Evolutionary conservation across 92 coral and sea anemone genomes (phyloP).

Genomic region (Porites evermanni): DNA sequence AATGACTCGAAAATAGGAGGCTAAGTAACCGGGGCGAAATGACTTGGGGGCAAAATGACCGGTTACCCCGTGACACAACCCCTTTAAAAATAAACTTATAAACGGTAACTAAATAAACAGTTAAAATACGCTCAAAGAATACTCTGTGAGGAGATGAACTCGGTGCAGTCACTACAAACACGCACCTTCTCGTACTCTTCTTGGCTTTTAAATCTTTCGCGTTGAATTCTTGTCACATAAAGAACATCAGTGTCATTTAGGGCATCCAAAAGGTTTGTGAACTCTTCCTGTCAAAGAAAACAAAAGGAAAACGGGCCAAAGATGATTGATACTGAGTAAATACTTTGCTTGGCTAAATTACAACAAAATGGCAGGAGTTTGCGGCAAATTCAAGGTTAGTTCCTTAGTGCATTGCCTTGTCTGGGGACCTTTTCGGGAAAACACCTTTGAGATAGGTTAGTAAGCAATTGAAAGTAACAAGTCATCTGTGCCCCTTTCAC

Average conservation of each 20-base stretch:
- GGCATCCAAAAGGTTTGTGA: conserved; percentile 68
- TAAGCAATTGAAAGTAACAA: too few relatives aligned
- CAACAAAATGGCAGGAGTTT: background rate
- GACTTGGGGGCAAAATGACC: too few relatives aligned
- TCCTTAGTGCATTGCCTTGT: too few relatives aligned
- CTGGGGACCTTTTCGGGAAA: too few relatives aligned
- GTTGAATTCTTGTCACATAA: conserved; percentile 94
- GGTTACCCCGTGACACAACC: too few relatives aligned
- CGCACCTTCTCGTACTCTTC: conserved; percentile 94
- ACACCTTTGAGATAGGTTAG: too few relatives aligned
- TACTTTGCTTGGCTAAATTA: background rate
- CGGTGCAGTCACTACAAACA: background rate
- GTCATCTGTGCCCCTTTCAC: too few relatives aligned
- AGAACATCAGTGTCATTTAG: conserved; percentile 92
- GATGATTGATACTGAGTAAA: too few relatives aligned
- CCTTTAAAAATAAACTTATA: too few relatives aligned
- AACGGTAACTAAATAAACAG: too few relatives aligned
- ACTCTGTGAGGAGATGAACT: background rate
- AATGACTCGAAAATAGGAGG: too few relatives aligned
- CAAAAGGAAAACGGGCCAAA: background rate
- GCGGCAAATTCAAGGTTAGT: background rate
- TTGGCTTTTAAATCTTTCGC: conserved; percentile 87
- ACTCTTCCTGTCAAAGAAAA: conserved; percentile 76
- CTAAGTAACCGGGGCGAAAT: too few relatives aligned
- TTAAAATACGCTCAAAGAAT: background rate